Evolutionary conservation across 2,888 invertebrate genomes (phyloP).

Genomic region (Leptopterna dolabrata): DNA sequence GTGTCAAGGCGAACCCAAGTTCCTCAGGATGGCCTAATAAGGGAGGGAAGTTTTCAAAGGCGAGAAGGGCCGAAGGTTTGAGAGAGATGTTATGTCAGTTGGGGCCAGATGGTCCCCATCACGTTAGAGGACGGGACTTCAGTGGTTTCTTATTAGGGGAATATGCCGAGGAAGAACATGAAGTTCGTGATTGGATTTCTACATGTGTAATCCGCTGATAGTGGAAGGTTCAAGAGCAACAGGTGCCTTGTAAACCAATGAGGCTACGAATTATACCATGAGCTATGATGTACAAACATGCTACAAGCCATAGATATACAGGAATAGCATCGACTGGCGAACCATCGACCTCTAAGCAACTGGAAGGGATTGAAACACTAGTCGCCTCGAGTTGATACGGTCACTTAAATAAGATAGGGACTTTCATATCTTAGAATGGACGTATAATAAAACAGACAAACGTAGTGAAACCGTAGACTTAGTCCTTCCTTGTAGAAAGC

Average conservation of each 20-base stretch:
- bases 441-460: too few species aligned
- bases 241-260: neutral
- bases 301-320: too few species aligned
- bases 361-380: too few species aligned
- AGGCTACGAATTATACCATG: too few species aligned
- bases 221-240: neutral
- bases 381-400: too few species aligned
- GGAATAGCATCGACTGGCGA: too few species aligned
- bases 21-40: neutral
- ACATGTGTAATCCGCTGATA: neutral
- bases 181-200: slow-evolving; percentile 5
- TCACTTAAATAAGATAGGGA: too few species aligned
- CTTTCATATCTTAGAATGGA: too few species aligned
- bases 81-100: neutral
- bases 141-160: slow-evolving; percentile 22
- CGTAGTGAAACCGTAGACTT: too few species aligned
- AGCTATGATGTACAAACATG: too few species aligned
- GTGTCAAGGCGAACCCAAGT: neutral
- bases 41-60: slow-evolving; percentile 17
- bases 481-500: too few species aligned
- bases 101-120: slow-evolving; percentile 45
- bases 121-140: slow-evolving; percentile 28
- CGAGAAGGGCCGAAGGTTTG: slow-evolving; percentile 32
- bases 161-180: neutral
- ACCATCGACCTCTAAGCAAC: too few species aligned